Conservation (phyloP, 1,140 invertebrate genomes). For the Conopomorpha cramerella region DNA sequence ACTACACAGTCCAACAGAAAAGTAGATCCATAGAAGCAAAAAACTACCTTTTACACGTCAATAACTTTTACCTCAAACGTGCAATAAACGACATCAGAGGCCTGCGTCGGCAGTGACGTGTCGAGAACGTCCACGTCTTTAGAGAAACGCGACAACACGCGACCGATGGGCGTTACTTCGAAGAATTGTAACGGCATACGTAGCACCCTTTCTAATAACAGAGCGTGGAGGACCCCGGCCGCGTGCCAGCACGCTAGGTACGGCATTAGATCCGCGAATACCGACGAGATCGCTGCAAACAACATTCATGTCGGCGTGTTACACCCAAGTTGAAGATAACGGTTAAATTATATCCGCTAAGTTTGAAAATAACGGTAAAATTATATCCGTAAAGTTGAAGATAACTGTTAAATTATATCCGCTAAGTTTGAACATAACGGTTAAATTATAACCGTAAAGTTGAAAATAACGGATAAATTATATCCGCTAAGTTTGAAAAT, state of each 20-base stretch:
- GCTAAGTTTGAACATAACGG: too few relatives aligned
- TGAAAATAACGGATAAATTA: too few relatives aligned
- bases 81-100: conserved; percentile 77
- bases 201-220: conserved; percentile 77
- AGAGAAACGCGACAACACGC: conserved; percentile 86
- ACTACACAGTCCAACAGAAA: too few relatives aligned
- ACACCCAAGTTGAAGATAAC: too few relatives aligned
- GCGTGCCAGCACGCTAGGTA: conserved; percentile 75
- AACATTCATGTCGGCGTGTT: neutral
- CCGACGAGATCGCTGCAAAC: conserved; percentile 68
- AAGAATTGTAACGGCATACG: conserved; percentile 80
- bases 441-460: too few relatives aligned
- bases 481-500: too few relatives aligned
- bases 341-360: too few relatives aligned
- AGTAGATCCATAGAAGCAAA: too few relatives aligned
- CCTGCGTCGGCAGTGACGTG: conserved; percentile 70
- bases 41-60: too few relatives aligned
- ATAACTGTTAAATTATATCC: too few relatives aligned
- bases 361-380: too few relatives aligned
- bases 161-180: conserved; percentile 85
- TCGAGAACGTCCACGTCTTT: conserved; percentile 80
- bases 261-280: conserved; percentile 72
- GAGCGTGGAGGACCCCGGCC: conserved; percentile 73
- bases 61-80: conserved; percentile 82
- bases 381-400: too few relatives aligned